Conservation (phyloP, 2,888 invertebrate species). For the Entomobrya proxima region DNA sequence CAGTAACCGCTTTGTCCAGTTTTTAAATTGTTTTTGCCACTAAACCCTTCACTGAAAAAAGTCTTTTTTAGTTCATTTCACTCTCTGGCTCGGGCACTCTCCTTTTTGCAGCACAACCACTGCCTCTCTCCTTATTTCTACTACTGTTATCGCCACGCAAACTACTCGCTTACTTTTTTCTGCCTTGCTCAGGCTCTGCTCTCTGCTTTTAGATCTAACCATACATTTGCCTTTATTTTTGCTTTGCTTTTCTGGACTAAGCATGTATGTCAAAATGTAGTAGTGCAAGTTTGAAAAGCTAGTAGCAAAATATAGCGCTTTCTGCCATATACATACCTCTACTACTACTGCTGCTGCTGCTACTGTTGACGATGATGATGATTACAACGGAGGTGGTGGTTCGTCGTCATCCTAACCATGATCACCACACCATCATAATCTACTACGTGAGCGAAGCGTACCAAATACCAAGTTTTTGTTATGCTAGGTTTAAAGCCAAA, state of each 20-base stretch:
- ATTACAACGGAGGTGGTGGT: not conserved
- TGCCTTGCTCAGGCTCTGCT: not conserved
- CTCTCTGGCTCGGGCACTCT: conserved; percentile 31
- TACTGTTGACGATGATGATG: not conserved
- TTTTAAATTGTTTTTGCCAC: not conserved
- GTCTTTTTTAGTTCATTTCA: conserved; percentile 16
- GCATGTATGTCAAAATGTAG: not conserved
- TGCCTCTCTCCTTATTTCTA: conserved; percentile 55
- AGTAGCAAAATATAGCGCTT: too few species aligned
- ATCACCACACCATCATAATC: not conserved
- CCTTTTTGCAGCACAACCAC: conserved; percentile 42
- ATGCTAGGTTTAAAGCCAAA: too few species aligned
- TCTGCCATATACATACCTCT: too few species aligned
- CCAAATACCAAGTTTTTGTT: too few species aligned
- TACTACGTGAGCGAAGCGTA: not conserved
- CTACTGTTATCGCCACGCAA: conserved; percentile 10
- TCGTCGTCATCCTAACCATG: not conserved
- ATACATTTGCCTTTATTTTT: not conserved
- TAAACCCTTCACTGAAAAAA: too few species aligned
- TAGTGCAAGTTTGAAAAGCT: too few species aligned
- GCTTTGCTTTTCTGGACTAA: not conserved
- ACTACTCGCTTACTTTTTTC: conserved; percentile 8
- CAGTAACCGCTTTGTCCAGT: too few species aligned
- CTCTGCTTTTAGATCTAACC: not conserved
- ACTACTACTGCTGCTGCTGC: not conserved